These are phyloP conservation scores for Erinaceus europaeus DNA, from an alignment of 2,113 vertebrate genomes.

Conservation along the genomic window DNA sequence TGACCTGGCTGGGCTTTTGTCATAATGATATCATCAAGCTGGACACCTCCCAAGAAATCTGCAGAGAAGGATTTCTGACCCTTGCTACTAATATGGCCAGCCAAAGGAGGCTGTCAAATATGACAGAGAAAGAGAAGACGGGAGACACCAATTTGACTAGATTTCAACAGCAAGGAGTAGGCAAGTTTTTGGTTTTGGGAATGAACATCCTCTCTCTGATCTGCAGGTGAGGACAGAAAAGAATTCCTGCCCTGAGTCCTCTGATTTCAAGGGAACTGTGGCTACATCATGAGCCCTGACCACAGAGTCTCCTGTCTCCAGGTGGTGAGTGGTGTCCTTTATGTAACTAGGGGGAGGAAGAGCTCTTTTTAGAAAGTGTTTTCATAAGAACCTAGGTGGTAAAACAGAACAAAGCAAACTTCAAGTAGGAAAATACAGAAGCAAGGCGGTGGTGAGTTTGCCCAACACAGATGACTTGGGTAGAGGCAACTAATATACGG, in stretches of 20 bases:
- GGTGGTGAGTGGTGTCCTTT: not conserved
- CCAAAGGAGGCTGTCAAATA: not conserved
- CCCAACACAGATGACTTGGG: not conserved
- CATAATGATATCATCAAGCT: slow-evolving; percentile 18
- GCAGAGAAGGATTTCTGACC: not conserved
- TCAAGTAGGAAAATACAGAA: not conserved
- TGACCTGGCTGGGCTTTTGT: not conserved
- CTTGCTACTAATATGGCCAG: not conserved
- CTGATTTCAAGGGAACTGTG: not conserved
- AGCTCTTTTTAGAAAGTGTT: not conserved
- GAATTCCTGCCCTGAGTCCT: not conserved
- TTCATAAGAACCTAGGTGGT: not conserved
- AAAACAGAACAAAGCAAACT: not conserved
- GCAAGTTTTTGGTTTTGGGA: not conserved
- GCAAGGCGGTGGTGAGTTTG: not conserved
- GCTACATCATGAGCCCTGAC: not conserved
- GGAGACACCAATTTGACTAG: not conserved
- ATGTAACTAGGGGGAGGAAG: not conserved
- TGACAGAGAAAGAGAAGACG: not conserved
- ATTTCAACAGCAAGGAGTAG: not conserved
- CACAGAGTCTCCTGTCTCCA: not conserved
- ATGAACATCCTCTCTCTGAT: not conserved
- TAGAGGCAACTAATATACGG: not conserved
- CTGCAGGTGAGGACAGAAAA: not conserved
- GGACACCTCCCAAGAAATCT: slow-evolving; percentile 16